Base-by-base conservation (phyloP, 37 sponge, comb jelly and placozoan genomes). In the Cliona cf. orientalis region DNA sequence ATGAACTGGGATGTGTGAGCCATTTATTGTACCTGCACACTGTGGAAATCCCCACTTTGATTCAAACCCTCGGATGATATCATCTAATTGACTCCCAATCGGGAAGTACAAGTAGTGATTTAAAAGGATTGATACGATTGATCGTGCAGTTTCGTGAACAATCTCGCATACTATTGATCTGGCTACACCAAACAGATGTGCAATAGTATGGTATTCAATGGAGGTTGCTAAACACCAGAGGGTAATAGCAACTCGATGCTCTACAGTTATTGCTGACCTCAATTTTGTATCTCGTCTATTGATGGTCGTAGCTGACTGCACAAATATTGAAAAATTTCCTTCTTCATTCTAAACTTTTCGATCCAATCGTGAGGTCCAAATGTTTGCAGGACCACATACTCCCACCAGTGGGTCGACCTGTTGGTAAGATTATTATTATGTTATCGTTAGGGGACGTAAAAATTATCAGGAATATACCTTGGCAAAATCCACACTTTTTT, bases 1-100 rank as follows among this genome's bases (percentile, higher is more conserved):
- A 31, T 57, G 19, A 36, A 86, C 37, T 12, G 79, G 79, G 25
- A 79, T 78, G 39, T 78, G 72, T 39, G 79, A 76, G 26, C 86
- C 86, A 68, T 86, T 80, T 40, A 79, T 69, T 21, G 80, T 41
- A 43, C 86, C 73, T 36, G 46, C 37, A 39, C 80, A 86, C 71
- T 78, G 75, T 6, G 79, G n/a, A n/a, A n/a, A n/a, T n/a, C n/a
- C n/a, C n/a, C n/a, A n/a, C n/a, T n/a, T n/a, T n/a, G n/a, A n/a
- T n/a, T n/a, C n/a, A 42, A 87, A 61, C 0, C 56, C 57, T 37
- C 2, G 43, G 14, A 87, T 42, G 19, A 65, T 36, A 9, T 49
- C 25, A 38, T 40, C 36, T 34, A 62, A 38, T 9, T 46, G 41
- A 58, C 72, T 56, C 53, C 72, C 74, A 31, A 22, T 49, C 14